Conservation (phyloP, 2,888 invertebrate genomes). For the Caradrina kadenii region DNA sequence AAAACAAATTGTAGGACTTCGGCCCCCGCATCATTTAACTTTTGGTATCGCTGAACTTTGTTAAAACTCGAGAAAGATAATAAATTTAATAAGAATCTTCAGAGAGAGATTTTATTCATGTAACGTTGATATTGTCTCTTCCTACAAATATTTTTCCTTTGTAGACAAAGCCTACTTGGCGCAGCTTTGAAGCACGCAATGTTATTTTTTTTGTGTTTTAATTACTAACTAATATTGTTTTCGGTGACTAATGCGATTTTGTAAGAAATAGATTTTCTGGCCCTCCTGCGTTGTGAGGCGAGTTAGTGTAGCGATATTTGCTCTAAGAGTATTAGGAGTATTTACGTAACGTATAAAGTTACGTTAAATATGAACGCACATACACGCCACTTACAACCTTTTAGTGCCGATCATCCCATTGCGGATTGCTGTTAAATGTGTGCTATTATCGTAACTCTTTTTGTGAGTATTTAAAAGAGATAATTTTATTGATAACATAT, state of each 20-base stretch:
- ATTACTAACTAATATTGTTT: too few relatives aligned
- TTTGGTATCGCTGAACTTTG: too few relatives aligned
- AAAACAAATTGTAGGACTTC: too few relatives aligned
- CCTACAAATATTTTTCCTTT: too few relatives aligned
- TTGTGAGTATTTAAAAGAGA: background rate
- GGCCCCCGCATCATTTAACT: too few relatives aligned
- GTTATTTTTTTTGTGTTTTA: too few relatives aligned
- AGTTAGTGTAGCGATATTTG: constrained; percentile 50
- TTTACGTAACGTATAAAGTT: constrained; percentile 56
- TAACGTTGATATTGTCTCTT: too few relatives aligned
- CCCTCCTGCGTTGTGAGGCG: background rate
- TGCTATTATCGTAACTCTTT: background rate
- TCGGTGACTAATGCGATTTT: background rate
- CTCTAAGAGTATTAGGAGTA: constrained; percentile 58
- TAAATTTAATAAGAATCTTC: too few relatives aligned
- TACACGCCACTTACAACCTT: constrained; percentile 38
- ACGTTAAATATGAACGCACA: constrained; percentile 53
- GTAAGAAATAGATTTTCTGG: constrained; percentile 33
- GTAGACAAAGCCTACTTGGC: too few relatives aligned
- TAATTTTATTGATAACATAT: background rate
- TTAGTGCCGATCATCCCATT: constrained; percentile 38
- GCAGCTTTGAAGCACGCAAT: too few relatives aligned
- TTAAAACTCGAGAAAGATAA: too few relatives aligned
- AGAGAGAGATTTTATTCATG: too few relatives aligned
- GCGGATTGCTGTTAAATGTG: constrained; percentile 13